Percentiles rank a stretch among this genome's conserved stretches.
phyloP scores from a whole-genome alignment of 1,140 invertebrate species.

The Plutomurus gul region DNA sequence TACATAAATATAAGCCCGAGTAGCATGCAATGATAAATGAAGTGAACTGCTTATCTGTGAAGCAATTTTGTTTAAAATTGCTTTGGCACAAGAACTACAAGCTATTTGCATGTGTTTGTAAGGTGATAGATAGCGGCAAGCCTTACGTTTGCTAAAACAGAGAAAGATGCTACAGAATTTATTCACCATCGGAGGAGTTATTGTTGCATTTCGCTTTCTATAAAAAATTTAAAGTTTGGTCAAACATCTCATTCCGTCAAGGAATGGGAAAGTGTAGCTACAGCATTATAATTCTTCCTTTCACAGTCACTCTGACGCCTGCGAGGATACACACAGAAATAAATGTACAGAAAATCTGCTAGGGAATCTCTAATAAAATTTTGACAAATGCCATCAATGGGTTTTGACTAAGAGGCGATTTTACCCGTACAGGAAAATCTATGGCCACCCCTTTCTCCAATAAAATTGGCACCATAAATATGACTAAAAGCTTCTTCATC shows the following conservation, averaged over 20 bases:
- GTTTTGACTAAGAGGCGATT: background rate
- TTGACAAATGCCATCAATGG: slow-evolving; percentile 33
- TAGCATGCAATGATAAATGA: too few species aligned
- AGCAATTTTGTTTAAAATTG: too few species aligned
- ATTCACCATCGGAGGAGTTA: background rate
- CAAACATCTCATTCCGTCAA: background rate
- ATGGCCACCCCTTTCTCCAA: background rate
- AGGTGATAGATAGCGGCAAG: too few species aligned
- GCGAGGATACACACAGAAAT: too few species aligned
- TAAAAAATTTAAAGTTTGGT: too few species aligned
- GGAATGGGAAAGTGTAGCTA: background rate
- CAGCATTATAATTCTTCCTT: background rate
- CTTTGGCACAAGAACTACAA: background rate
- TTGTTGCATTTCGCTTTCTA: too few species aligned
- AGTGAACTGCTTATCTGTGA: too few species aligned
- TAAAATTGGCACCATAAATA: slow-evolving; percentile 33
- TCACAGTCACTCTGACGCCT: too few species aligned
- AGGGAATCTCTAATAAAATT: slow-evolving; percentile 22
- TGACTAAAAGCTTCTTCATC: background rate
- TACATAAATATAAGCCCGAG: too few species aligned
- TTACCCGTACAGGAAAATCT: slow-evolving; percentile 18
- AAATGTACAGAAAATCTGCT: background rate
- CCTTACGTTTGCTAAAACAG: background rate
- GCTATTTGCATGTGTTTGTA: background rate
- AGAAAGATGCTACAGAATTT: background rate